These are phyloP conservation scores for Rugalucina vietnamica DNA, from an alignment of 2,888 invertebrate genomes.

Conservation along the genomic window DNA sequence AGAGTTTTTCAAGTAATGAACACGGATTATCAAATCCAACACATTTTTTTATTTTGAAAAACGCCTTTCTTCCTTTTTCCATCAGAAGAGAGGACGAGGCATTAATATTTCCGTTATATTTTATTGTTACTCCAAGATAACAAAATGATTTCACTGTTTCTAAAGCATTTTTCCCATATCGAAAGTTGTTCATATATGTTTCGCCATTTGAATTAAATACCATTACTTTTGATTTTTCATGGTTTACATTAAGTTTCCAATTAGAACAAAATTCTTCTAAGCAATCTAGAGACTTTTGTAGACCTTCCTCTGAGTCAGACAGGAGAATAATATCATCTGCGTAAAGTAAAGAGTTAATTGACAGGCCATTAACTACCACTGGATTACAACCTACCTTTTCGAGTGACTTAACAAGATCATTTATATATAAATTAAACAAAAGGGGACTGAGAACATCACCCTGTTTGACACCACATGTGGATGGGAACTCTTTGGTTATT, in stretches of 20 bases:
- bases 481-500: not conserved
- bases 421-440: not conserved
- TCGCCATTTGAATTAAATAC: not conserved
- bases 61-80: not conserved
- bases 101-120: not conserved
- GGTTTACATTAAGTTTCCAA: not conserved
- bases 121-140: not conserved
- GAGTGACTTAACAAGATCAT: not conserved
- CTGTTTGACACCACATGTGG: not conserved
- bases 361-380: not conserved
- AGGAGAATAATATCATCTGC: not conserved
- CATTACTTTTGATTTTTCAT: not conserved
- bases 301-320: not conserved
- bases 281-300: constrained; percentile 2
- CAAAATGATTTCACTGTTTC: not conserved
- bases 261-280: not conserved
- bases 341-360: not conserved
- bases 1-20: not conserved
- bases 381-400: not conserved
- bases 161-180: not conserved
- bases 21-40: not conserved
- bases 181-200: not conserved
- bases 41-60: not conserved
- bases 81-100: not conserved
- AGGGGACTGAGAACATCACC: constrained; percentile 13